phyloP scores from a whole-genome alignment of 1,140 invertebrate species.

The Drosophila lacteicornis region DNA sequence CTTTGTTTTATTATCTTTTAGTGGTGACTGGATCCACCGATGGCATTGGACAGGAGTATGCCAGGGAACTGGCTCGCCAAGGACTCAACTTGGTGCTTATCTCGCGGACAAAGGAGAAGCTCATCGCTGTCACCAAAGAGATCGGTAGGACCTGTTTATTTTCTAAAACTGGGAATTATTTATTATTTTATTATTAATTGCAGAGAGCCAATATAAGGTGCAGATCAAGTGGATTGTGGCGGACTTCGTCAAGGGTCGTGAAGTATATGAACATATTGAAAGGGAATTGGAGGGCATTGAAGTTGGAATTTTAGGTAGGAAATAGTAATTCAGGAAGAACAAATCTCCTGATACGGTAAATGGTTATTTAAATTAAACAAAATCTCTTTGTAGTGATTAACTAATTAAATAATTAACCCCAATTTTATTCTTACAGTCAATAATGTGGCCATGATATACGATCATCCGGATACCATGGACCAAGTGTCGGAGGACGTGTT shows the following conservation, averaged over 20 bases:
- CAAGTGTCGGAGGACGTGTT: conserved; percentile 90
- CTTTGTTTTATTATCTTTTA: conserved; percentile 83
- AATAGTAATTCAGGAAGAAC: too few relatives aligned
- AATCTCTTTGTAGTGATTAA: too few relatives aligned
- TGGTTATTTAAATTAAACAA: too few relatives aligned
- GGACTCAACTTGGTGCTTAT: conserved; percentile 94
- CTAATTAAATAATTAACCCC: too few relatives aligned
- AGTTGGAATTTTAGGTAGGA: conserved; percentile 93
- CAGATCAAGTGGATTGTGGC: conserved; percentile 91
- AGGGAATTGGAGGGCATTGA: conserved; percentile 89
- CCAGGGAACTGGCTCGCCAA: conserved; percentile 91
- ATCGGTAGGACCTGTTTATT: conserved; percentile 87
- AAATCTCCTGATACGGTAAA: too few relatives aligned
- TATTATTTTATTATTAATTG: conserved; percentile 23
- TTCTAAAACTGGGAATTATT: conserved; percentile 1
- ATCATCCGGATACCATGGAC: conserved; percentile 92
- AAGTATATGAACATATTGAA: conserved; percentile 90
- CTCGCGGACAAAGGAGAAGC: conserved; percentile 91
- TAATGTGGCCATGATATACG: conserved; percentile 94
- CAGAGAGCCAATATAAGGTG: conserved; percentile 88
- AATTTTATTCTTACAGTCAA: conserved; percentile 89
- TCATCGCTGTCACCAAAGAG: conserved; percentile 90
- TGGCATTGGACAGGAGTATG: conserved; percentile 96
- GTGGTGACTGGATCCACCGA: conserved; percentile 97
- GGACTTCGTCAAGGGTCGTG: conserved; percentile 91